Evolutionary conservation across 2,888 invertebrate genomes (phyloP), one percentile per base, ranked within the genome.

Genomic region (Melinopterus prodromus): DNA sequence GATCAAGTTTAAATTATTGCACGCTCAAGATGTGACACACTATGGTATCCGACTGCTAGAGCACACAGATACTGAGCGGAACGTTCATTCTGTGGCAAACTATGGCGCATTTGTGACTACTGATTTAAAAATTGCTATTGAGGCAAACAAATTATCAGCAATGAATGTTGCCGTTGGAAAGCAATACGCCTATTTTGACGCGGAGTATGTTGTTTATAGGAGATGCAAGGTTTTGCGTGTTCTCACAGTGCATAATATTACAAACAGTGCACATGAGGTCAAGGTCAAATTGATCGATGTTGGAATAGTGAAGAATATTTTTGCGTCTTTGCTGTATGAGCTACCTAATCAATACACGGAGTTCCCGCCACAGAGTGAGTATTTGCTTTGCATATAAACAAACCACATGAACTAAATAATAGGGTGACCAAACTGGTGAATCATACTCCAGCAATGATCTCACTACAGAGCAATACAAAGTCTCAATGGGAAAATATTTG

Each of bases 261-360:
- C 85, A 80, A 78, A 83, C 81, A 78, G 83, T 5, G 53, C 82
- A 6, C 15, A 53, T 26, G 78, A 78, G 4, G 88, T 92, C 0
- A 84, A 90, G 80, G 88, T 95, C 2, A 92, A 91, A 81, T 90
- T 93, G 36, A 89, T 95, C 12, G 95, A 95, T 83, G 91, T 91
- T 84, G 94, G 94, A 71, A 89, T 87, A 76, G 86, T 89, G 2
- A 89, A 90, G 75, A 37, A 26, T 74, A 89, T 90, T 0, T 86
- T 87, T 16, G 90, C 89, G 83, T 89, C 89, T 14, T 88, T 88
- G 83, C 84, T 93, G 0, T 91, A 89, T 80, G 84, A 90, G 84
- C 86, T 93, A 78, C 92, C 93, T 0, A 89, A 91, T 0, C 87
- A 91, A 69, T 89, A 92, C 37, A 90, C 89, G 81, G 84, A 86